Percentiles rank a stretch among this genome's conserved stretches.
Evolutionary conservation across 2,113 vertebrate genomes (phyloP).

Genomic region (Lontra canadensis): DNA sequence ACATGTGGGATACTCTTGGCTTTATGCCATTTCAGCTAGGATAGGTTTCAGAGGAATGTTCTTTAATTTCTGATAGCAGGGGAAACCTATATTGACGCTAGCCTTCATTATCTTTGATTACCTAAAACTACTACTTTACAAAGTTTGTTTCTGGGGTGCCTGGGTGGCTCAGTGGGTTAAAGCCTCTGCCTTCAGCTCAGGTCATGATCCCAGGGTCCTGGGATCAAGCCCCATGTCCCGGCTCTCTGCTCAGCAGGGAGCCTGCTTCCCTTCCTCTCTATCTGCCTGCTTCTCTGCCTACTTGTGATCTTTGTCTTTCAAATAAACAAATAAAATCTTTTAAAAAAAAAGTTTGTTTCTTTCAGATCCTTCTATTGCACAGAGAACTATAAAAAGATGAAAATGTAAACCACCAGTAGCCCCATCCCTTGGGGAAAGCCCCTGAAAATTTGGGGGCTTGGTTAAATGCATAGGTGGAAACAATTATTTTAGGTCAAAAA

Average conservation of each 20-base stretch:
- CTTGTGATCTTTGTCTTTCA: too few relatives aligned
- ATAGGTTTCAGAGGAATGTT: neutral
- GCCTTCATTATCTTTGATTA: neutral
- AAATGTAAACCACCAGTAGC: neutral
- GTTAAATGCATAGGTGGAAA: neutral
- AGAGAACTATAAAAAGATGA: neutral
- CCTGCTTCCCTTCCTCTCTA: too few relatives aligned
- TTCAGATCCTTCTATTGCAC: neutral
- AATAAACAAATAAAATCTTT: too few relatives aligned
- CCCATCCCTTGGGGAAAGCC: neutral
- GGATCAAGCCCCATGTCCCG: too few relatives aligned
- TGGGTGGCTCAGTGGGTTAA: too few relatives aligned
- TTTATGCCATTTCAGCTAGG: neutral
- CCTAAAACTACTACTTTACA: neutral
- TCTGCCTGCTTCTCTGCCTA: too few relatives aligned
- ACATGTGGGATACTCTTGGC: neutral
- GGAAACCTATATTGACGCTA: neutral
- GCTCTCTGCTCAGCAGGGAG: too few relatives aligned
- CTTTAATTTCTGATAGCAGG: neutral
- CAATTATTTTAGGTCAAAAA: neutral
- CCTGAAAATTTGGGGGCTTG: neutral
- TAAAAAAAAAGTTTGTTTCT: neutral
- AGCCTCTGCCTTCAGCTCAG: too few relatives aligned
- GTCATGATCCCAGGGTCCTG: too few relatives aligned
- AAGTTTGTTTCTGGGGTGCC: neutral